These are phyloP conservation scores for Martes martes DNA, from an alignment of 2,113 vertebrate species.

Conservation along the genomic window DNA sequence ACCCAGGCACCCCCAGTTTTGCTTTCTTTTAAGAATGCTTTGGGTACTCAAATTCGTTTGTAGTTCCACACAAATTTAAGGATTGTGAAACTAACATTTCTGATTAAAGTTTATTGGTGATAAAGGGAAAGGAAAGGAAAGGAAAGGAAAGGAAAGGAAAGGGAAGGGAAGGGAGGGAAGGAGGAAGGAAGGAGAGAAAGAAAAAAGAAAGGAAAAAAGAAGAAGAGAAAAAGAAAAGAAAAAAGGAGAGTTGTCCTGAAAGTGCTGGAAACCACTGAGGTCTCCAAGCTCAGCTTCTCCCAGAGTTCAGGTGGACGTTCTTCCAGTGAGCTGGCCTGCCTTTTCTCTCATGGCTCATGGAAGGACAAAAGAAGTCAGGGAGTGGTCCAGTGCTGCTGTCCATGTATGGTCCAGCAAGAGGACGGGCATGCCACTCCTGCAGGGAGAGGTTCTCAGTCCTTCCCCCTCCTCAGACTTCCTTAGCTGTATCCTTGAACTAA, in stretches of 20 bases:
- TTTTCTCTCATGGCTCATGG: background rate
- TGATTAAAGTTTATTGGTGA: background rate
- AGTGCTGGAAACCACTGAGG: background rate
- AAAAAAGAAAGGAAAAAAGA: background rate
- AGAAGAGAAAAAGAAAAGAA: background rate
- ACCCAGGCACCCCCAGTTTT: background rate
- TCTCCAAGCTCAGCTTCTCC: background rate
- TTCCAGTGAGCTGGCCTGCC: background rate
- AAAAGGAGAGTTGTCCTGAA: background rate
- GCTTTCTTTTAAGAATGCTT: background rate
- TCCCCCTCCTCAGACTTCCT: background rate
- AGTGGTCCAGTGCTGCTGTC: background rate
- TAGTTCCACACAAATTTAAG: background rate
- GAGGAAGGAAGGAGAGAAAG: background rate
- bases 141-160: background rate
- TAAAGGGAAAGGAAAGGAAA: background rate
- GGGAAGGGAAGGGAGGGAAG: no score
- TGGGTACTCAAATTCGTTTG: background rate
- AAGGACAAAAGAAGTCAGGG: background rate
- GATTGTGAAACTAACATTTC: background rate
- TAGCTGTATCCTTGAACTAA: background rate
- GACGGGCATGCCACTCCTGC: background rate
- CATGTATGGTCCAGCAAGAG: fast-evolving
- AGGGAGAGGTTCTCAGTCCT: background rate
- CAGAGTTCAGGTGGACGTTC: no score